A percentile compares a stretch with the other conserved stretches of the same genome.
Conservation (phyloP, 2,797 vertebrate species). For the Platyrinchus mystaceus region DNA sequence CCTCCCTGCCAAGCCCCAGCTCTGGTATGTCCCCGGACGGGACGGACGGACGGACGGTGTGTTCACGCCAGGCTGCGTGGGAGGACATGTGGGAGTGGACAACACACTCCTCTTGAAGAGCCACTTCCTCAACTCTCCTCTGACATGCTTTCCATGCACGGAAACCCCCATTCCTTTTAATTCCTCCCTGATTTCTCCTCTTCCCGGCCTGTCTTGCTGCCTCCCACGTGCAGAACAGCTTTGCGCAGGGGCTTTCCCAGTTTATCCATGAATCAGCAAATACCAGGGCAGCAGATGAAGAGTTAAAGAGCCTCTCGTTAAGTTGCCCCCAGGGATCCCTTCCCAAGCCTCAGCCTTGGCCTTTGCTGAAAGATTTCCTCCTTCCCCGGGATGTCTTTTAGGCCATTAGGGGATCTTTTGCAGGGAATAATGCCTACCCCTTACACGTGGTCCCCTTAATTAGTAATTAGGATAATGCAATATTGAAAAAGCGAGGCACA, state of each 20-base stretch:
- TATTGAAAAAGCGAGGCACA: conserved; percentile 33
- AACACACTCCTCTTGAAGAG: neutral
- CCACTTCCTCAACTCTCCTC: neutral
- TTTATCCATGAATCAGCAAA: neutral
- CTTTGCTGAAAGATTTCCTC: conserved; percentile 48
- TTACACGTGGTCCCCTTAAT: conserved; percentile 16
- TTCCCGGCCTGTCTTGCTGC: neutral
- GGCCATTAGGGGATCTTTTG: conserved; percentile 38
- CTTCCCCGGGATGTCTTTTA: neutral
- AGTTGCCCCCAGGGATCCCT: neutral
- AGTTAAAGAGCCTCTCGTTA: neutral
- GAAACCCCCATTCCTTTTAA: neutral
- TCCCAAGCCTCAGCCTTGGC: neutral
- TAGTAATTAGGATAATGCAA: conserved; percentile 16
- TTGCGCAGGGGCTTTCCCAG: fast-evolving
- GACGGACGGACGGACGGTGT: fast-evolving
- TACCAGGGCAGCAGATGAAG: neutral
- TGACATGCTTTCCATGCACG: fast-evolving
- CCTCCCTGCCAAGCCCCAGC: neutral
- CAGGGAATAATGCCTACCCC: neutral
- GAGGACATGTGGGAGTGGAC: neutral
- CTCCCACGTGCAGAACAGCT: fast-evolving
- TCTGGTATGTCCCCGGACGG: neutral
- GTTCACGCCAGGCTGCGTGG: neutral
- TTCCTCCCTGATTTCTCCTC: neutral